phyloP scores from a whole-genome alignment of 2,113 vertebrate genomes.

The Myotis davidii region DNA sequence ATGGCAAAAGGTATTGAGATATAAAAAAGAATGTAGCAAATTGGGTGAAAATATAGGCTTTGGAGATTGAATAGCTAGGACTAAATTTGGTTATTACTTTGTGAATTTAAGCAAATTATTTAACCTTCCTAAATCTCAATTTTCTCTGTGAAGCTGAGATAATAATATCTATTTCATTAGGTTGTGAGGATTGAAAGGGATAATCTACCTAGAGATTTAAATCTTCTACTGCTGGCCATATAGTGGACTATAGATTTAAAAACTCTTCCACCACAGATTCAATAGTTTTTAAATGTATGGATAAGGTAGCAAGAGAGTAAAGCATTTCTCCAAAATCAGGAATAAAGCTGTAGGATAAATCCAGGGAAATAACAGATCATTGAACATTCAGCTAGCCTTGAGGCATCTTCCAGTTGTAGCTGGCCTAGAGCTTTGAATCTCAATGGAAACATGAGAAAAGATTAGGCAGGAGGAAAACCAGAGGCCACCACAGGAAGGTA shows the following conservation, averaged over 20 bases:
- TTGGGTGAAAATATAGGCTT: not conserved
- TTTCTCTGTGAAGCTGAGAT: not conserved
- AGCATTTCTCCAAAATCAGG: not conserved
- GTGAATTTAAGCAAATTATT: not conserved
- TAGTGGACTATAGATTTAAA: not conserved
- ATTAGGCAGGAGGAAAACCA: not conserved
- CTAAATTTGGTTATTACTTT: not conserved
- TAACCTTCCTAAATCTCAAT: not conserved
- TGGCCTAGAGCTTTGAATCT: not conserved
- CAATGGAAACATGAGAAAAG: not conserved
- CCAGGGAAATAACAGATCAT: not conserved
- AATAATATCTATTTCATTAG: not conserved
- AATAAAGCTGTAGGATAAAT: not conserved
- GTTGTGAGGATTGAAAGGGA: not conserved
- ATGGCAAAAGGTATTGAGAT: not conserved
- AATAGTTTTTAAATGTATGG: not conserved
- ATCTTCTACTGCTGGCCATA: not conserved
- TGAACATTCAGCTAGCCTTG: not conserved
- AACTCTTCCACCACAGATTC: not conserved
- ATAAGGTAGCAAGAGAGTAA: not conserved
- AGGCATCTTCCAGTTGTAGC: not conserved
- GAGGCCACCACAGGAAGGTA: not conserved
- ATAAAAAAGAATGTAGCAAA: not conserved
- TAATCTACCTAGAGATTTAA: not conserved
- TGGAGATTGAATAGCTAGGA: not conserved